phyloP scores from a whole-genome alignment of 2,797 vertebrate genomes.

The Pogoniulus pusillus region DNA sequence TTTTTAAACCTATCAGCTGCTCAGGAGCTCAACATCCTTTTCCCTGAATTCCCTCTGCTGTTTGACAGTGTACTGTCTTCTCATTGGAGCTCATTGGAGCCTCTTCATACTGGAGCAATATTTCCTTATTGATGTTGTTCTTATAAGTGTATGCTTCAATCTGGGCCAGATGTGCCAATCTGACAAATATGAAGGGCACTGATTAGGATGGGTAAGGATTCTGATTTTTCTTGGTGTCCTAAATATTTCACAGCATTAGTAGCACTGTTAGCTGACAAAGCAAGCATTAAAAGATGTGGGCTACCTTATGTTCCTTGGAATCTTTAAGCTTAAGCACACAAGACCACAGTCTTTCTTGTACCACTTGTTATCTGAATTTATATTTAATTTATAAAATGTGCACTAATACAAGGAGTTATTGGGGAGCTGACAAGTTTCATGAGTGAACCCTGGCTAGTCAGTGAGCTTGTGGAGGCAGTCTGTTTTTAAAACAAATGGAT shows the following conservation, averaged over 20 bases:
- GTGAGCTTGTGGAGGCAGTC: background rate
- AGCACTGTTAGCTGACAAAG: background rate
- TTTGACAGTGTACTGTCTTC: background rate
- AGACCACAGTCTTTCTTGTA: fast-evolving
- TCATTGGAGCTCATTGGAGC: background rate
- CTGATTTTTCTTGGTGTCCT: background rate
- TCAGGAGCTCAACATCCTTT: background rate
- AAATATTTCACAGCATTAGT: background rate
- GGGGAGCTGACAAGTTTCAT: background rate
- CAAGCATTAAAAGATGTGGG: background rate
- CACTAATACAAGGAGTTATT: background rate
- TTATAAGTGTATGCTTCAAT: background rate
- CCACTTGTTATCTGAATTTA: background rate
- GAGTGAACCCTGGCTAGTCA: background rate
- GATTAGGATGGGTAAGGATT: background rate
- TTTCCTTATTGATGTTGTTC: background rate
- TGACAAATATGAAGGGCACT: background rate
- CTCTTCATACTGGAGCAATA: background rate
- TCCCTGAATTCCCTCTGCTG: background rate
- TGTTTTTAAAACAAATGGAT: background rate
- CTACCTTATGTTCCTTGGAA: background rate
- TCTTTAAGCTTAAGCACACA: background rate
- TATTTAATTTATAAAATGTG: background rate
- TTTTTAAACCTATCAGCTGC: background rate
- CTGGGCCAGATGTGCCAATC: background rate